Evolutionary conservation across 2,113 vertebrate species (phyloP).

Genomic region (Limnothrissa miodon): DNA sequence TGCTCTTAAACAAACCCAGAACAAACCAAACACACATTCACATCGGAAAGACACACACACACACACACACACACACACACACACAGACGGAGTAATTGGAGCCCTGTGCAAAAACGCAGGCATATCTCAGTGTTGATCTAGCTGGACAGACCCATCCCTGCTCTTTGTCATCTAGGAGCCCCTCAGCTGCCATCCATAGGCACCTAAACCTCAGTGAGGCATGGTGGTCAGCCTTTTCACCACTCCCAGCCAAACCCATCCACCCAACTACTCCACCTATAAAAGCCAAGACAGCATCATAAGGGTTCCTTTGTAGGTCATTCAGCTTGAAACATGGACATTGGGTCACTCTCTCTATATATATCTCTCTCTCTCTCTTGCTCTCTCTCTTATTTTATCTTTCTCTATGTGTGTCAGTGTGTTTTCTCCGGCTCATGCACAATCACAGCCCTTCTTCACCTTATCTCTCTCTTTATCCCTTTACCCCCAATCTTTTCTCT

Average conservation of each 20-base stretch:
- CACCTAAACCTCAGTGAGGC: neutral
- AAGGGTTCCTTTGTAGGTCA: neutral
- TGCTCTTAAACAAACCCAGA: neutral
- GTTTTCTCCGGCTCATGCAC: neutral
- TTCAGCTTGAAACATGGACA: neutral
- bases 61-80: neutral
- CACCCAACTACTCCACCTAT: neutral
- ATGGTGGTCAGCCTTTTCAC: neutral
- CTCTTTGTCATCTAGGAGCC: neutral
- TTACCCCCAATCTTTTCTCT: neutral
- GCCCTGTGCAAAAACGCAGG: neutral
- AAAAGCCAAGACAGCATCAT: neutral
- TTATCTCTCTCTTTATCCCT: constrained; percentile 2
- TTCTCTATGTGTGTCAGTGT: neutral
- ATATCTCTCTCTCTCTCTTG: neutral
- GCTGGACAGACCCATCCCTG: constrained; percentile 3
- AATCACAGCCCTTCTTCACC: neutral
- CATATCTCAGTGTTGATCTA: neutral
- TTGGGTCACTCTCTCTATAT: neutral
- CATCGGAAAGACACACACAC: neutral
- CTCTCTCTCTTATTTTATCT: neutral
- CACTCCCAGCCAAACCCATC: neutral
- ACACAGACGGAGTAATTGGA: neutral
- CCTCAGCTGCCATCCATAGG: neutral
- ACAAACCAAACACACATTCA: neutral